Evolutionary conservation across 2,888 invertebrate species (phyloP), one percentile per base, ranked within the genome.

Genomic region (Drosophila hamatofila): DNA sequence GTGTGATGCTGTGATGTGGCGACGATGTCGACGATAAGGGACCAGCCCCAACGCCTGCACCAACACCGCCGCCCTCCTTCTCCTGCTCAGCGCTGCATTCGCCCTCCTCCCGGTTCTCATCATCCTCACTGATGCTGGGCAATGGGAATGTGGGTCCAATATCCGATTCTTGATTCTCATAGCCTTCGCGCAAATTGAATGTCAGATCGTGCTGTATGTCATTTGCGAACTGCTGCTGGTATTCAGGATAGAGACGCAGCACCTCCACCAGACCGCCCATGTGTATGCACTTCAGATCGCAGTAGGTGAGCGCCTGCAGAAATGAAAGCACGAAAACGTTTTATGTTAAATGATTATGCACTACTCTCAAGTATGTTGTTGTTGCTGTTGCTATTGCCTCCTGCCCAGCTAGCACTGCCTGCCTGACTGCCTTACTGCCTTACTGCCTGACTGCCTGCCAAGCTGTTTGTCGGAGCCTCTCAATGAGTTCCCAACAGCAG

Each of bases 121-220:
- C 98, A 82, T 98, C 98, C 93, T 98, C 98, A 68, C 98, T 98
- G 91, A 98, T 98, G 41, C 98, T 98, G 3, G 98, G 98, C 76
- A 98, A 93, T 2, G 97, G 97, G 54, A 92, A 91, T 4, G 92
- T 88, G 0, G 92, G 92, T 0, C 92, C 92, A 66, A 92, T 93
- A 66, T 93, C 93, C 5, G 92, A 91, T 39, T 93, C 93, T 94
- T 97, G 97, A 16, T 96, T 97, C 91, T 97, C 97, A 91, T 97
- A 98, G 6, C 98, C 98, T 92, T 98, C 98, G 52, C 98, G 94
- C 57, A 98, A 94, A 93, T 98, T 98, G 93, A 97, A 98, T 0
- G 98, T 98, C 63, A 98, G 94, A 92, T 98, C 98, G 91, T 98
- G 98, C 88, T 97, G 97, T 83, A 98, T 98, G 92, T 98, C 98